Evolutionary conservation across 2,888 invertebrate genomes (phyloP), one percentile per base, ranked within the genome.

Genomic region (Drosophila birchii): DNA sequence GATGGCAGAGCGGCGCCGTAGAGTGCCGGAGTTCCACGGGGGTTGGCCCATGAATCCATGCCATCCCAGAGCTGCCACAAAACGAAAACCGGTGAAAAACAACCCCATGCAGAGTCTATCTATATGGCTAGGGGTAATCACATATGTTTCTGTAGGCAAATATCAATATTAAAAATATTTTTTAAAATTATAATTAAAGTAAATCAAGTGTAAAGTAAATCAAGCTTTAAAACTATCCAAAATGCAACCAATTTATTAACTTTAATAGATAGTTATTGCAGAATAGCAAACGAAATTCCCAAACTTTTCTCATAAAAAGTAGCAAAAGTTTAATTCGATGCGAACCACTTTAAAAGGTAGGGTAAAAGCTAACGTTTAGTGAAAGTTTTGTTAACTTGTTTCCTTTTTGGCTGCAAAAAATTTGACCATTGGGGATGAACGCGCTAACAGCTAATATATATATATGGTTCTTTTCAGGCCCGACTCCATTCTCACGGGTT

Each of bases 1-100:
- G 70, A 53, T 53, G 62, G 56, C 62, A 70, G 70, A 62, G 67
- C 62, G 62, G 51, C 43, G 59, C 58, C 55, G 36, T 32, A 16
- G 61, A 57, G 36, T 23, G 23, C 47, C 69, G 44, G 49, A 71
- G 61, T 70, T 61, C 39, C 49, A 43, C 38, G 70, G 56, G 71
- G 70, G 70, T 70, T 66, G 64, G 55, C 54, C 12, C 34, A 51
- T 23, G 51, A 51, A 43, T 54, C 64, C 54, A 45, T 38, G 32
- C 49, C 43, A 43, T 39, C 14, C 49, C 23, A 18, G 14, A 14
- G 11, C 29, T 34, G 32, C 45, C 45, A 45, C 45, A 58, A 47
- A 47, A 38, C 38, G 43, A 18, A 51, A 36, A 36, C 34, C 23
- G 54, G 26, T 39, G 34, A 45, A 67, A 54, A 67, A 34, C 67